These are phyloP conservation scores for Rhaphigaster nebulosa DNA, from an alignment of 2,888 invertebrate species.

Conservation along the genomic window DNA sequence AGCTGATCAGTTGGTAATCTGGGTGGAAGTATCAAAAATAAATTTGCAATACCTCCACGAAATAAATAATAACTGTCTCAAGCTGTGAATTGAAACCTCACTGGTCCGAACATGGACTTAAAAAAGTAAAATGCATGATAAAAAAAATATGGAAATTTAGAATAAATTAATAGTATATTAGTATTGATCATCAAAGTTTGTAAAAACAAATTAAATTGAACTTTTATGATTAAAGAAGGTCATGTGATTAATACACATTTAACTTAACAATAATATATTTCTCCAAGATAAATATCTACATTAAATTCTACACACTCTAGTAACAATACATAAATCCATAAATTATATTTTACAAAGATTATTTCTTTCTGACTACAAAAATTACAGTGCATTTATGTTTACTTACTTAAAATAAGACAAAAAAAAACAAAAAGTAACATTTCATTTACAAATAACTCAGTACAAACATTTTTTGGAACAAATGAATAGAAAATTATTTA, in stretches of 20 bases:
- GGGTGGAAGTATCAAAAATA: no score
- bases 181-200: no score
- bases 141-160: no score
- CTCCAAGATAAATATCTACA: slow-evolving; percentile 51
- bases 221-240: background rate
- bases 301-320: slow-evolving; percentile 57
- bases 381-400: slow-evolving; percentile 41
- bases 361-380: slow-evolving; percentile 6
- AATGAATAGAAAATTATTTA: background rate
- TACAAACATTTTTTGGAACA: background rate
- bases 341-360: slow-evolving; percentile 44
- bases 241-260: background rate
- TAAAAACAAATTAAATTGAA: no score
- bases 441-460: background rate
- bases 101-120: no score
- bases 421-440: background rate
- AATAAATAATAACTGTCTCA: no score
- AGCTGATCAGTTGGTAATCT: no score
- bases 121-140: no score
- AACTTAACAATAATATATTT: slow-evolving; percentile 57
- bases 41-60: no score
- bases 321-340: slow-evolving; percentile 51
- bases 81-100: no score
- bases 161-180: no score
- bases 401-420: background rate